A percentile compares a stretch with the other conserved stretches of the same genome.
Conservation (phyloP, 2,113 vertebrate species). For the Corvus hawaiiensis region DNA sequence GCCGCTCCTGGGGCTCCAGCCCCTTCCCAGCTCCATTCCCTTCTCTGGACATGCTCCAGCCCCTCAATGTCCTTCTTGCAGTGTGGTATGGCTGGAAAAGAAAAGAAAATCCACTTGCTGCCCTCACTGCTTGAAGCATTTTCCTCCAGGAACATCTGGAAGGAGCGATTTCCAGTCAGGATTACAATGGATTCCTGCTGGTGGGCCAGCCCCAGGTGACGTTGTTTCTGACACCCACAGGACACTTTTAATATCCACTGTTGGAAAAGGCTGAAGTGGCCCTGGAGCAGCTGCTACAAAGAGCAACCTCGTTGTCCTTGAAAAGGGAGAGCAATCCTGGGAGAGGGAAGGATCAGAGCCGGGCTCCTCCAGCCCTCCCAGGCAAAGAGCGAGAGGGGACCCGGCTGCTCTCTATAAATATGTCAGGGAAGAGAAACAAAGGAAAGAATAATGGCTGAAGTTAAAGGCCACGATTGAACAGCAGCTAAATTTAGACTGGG, state of each 20-base stretch:
- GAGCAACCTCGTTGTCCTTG: neutral
- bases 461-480: conserved; percentile 2
- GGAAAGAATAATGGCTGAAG: neutral
- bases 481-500: neutral
- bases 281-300: neutral
- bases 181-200: neutral
- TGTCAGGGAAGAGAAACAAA: neutral
- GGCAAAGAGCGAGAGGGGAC: neutral
- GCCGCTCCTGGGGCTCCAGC: fast-evolving
- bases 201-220: neutral
- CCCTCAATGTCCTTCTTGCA: neutral
- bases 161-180: fast-evolving
- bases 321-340: neutral
- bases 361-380: neutral
- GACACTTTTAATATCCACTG: neutral
- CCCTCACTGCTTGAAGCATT: neutral
- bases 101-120: neutral
- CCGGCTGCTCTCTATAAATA: neutral
- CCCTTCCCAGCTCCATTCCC: neutral
- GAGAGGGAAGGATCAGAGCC: neutral
- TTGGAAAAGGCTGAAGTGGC: neutral
- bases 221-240: neutral
- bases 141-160: neutral
- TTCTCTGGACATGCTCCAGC: fast-evolving
- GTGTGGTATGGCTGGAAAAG: neutral